phyloP scores from a whole-genome alignment of 1,140 invertebrate species.

The Oncopeltus fasciatus region DNA sequence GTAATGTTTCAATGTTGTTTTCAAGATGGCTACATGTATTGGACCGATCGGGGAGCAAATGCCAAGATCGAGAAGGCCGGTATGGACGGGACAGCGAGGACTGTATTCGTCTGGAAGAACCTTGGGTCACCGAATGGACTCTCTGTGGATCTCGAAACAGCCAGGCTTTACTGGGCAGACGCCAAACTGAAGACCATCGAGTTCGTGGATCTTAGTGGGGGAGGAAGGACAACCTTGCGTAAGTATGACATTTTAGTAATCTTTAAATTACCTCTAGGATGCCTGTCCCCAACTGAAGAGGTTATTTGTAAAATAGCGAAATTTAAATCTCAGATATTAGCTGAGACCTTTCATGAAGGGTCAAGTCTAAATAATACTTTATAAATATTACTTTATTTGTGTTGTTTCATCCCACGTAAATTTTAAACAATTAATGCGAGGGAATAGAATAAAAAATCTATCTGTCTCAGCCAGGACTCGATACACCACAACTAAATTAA shows the following conservation, averaged over 20 bases:
- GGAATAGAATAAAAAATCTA: too few species aligned
- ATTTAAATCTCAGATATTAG: too few species aligned
- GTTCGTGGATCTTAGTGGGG: conserved; percentile 65
- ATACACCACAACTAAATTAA: too few species aligned
- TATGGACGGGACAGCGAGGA: conserved; percentile 70
- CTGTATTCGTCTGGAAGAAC: conserved; percentile 48
- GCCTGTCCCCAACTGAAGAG: too few species aligned
- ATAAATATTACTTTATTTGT: too few species aligned
- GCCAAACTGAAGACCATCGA: conserved; percentile 65
- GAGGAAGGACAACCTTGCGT: conserved; percentile 40
- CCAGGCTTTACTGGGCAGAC: conserved; percentile 69
- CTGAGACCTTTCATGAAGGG: too few species aligned
- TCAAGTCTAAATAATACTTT: too few species aligned
- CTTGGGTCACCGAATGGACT: conserved; percentile 69
- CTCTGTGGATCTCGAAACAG: conserved; percentile 54
- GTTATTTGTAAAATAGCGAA: too few species aligned
- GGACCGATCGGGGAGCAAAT: conserved; percentile 72
- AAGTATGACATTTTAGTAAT: background rate
- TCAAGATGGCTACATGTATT: conserved; percentile 61
- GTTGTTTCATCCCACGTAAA: too few species aligned
- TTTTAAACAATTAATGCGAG: too few species aligned
- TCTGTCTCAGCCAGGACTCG: too few species aligned
- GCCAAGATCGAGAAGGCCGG: conserved; percentile 71
- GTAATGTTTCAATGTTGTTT: conserved; percentile 9
- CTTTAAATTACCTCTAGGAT: background rate